phyloP scores from a whole-genome alignment of 2,113 vertebrate species.

The Thermophis baileyi region DNA sequence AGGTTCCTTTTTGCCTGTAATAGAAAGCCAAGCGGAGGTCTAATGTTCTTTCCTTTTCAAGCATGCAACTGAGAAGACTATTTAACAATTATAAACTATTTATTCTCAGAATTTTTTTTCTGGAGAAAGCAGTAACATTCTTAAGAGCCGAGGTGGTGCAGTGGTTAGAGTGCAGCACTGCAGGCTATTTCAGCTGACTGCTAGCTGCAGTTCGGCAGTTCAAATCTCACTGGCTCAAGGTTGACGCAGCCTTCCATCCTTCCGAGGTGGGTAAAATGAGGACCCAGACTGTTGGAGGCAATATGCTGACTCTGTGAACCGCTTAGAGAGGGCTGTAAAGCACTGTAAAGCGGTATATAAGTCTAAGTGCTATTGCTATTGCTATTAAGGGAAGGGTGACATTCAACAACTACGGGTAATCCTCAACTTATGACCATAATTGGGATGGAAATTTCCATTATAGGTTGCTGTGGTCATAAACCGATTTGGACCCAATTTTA shows the following conservation, averaged over 20 bases:
- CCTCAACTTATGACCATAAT: neutral
- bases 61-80: neutral
- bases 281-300: too few species aligned
- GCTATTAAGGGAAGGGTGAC: neutral
- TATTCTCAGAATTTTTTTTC: neutral
- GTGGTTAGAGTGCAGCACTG: too few species aligned
- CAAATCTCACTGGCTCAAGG: too few species aligned
- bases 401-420: neutral
- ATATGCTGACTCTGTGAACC: too few species aligned
- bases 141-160: too few species aligned
- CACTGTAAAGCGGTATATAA: too few species aligned
- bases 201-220: too few species aligned
- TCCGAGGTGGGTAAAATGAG: too few species aligned
- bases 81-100: neutral
- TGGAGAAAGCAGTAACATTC: neutral
- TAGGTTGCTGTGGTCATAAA: neutral
- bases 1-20: neutral
- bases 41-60: neutral
- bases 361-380: too few species aligned
- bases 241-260: too few species aligned
- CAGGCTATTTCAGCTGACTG: too few species aligned
- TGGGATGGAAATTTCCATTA: neutral
- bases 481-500: neutral
- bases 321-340: too few species aligned
- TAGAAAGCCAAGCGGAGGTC: neutral